A percentile compares a stretch with the other conserved stretches of the same genome.
These are phyloP conservation scores for Hemistola chrysoprasaria DNA, from an alignment of 2,888 invertebrate genomes.

Conservation along the genomic window DNA sequence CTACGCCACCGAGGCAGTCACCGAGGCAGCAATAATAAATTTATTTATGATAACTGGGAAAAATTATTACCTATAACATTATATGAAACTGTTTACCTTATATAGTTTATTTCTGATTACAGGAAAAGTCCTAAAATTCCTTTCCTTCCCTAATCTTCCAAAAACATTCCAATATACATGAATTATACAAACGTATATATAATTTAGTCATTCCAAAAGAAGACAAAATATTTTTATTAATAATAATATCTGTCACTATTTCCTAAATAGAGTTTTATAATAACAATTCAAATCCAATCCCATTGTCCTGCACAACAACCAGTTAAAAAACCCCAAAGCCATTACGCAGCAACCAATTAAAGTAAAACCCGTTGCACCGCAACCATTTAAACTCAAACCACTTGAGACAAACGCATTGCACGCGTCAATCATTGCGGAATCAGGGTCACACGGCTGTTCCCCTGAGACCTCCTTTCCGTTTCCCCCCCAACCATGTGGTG, in stretches of 20 bases:
- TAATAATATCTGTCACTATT: too few species aligned
- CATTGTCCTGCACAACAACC: too few species aligned
- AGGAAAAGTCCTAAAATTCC: conserved; percentile 8
- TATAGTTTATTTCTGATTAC: conserved; percentile 4
- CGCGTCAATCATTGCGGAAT: background rate
- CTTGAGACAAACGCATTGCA: background rate
- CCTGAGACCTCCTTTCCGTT: conserved; percentile 19
- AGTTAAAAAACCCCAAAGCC: too few species aligned
- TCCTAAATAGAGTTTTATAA: too few species aligned
- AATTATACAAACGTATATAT: conserved; percentile 10
- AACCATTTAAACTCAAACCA: background rate
- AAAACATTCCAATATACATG: conserved; percentile 16
- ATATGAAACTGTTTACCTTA: too few species aligned
- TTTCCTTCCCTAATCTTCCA: conserved; percentile 14
- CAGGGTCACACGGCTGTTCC: conserved; percentile 16
- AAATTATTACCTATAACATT: too few species aligned
- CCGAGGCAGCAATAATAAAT: too few species aligned
- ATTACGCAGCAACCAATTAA: too few species aligned
- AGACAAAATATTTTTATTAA: conserved; percentile 16
- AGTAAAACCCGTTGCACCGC: too few species aligned
- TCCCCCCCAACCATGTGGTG: conserved; percentile 70
- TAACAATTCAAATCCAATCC: too few species aligned
- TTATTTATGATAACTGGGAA: too few species aligned
- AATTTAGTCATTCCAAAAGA: conserved; percentile 17
- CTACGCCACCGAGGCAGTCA: too few species aligned